These are phyloP conservation scores for Liposcelis brunnea DNA, from an alignment of 2,888 invertebrate genomes.

Conservation along the genomic window DNA sequence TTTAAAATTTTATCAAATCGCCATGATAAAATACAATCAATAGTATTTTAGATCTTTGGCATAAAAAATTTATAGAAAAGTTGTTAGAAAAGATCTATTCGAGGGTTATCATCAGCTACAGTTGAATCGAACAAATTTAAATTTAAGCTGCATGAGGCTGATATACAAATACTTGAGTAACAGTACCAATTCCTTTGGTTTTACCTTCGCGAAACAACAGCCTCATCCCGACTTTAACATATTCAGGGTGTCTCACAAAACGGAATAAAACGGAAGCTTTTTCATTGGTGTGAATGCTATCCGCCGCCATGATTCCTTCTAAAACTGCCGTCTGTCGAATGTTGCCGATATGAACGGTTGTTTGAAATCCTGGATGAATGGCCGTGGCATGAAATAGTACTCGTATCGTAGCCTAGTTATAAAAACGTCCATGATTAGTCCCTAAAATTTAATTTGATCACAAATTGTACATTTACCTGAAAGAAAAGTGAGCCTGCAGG, in stretches of 20 bases:
- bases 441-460: neutral
- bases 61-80: too few relatives aligned
- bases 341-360: constrained; percentile 89
- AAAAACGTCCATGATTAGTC: constrained; percentile 17
- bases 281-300: constrained; percentile 63
- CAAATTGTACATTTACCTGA: constrained; percentile 25
- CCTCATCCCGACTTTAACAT: constrained; percentile 58
- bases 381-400: constrained; percentile 77
- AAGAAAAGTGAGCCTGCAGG: constrained; percentile 34
- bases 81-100: too few relatives aligned
- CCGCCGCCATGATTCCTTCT: constrained; percentile 48
- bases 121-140: too few relatives aligned
- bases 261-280: constrained; percentile 73
- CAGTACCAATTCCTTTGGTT: constrained; percentile 72
- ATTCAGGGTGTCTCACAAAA: constrained; percentile 80
- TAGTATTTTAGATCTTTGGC: too few relatives aligned
- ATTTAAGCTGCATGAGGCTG: constrained; percentile 12
- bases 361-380: constrained; percentile 70
- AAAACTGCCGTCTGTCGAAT: constrained; percentile 90
- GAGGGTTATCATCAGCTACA: too few relatives aligned
- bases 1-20: too few relatives aligned
- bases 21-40: too few relatives aligned
- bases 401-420: constrained; percentile 65
- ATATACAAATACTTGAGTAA: constrained; percentile 53
- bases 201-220: constrained; percentile 68